Evolutionary conservation across 2,113 vertebrate genomes (phyloP).

Genomic region (Aptenodytes forsteri): DNA sequence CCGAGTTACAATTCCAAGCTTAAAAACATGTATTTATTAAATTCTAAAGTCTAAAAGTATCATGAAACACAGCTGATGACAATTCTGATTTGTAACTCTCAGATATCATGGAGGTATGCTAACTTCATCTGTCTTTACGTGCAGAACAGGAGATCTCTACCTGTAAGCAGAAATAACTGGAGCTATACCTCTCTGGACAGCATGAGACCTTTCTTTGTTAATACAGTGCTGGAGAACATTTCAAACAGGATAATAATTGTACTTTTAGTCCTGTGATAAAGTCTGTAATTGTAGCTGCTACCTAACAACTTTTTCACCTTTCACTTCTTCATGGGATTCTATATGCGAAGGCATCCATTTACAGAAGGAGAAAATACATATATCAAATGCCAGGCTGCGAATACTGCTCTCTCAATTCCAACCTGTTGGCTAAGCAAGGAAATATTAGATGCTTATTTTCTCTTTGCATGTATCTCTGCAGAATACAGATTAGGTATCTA

Average conservation of each 20-base stretch:
- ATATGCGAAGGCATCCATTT: neutral
- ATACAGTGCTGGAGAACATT: neutral
- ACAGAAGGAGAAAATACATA: neutral
- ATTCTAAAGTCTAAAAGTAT: neutral
- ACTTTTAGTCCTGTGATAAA: neutral
- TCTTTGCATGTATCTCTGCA: neutral
- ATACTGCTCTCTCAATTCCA: neutral
- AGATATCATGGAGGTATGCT: neutral
- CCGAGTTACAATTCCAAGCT: neutral
- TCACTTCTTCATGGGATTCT: neutral
- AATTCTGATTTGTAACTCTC: neutral
- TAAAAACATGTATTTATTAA: neutral
- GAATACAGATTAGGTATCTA: neutral
- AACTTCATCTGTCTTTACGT: neutral
- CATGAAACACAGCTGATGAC: neutral
- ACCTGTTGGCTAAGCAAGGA: neutral
- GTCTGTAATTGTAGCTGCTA: neutral
- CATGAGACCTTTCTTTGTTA: neutral
- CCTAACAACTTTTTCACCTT: neutral
- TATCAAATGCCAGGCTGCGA: neutral
- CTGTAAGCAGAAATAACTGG: neutral
- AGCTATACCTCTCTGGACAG: neutral
- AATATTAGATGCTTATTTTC: neutral
- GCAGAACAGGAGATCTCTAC: neutral
- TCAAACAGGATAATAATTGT: neutral